Evolutionary conservation across 2,888 invertebrate species (phyloP), one percentile per base, ranked within the genome.

Genomic region (Patella ulyssiponensis): DNA sequence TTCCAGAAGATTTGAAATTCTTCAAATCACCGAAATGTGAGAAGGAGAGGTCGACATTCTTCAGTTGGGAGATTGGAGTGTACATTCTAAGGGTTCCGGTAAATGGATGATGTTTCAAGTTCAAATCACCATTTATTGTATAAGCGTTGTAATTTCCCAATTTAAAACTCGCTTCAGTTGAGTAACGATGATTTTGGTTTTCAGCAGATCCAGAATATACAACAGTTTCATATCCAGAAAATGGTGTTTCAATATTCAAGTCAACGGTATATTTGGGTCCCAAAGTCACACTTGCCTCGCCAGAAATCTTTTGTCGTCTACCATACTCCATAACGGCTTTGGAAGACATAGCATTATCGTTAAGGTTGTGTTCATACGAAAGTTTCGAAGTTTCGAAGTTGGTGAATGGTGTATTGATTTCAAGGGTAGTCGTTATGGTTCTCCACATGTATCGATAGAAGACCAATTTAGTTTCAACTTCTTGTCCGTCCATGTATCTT

Each of bases 161-260:
- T 64, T 64, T 64, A 20, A 64, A 64, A 64, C 64, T 64, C n/a
- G 64, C 64, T 20, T 20, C 64, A 64, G 20, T 20, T 20, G 20
- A 20, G 12, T 64, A 20, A 64, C 20, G 64, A n/a, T 20, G n/a
- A 9, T 9, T 15, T 64, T 20, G 64, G 64, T 20, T 64, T 15
- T 15, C 64, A 64, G 17, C 64, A 4, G 64, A 64, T 20, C n/a
- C 64, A 64, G 64, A 64, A 64, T 64, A 64, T 9, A 64, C 20
- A 20, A 64, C 64, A n/a, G 64, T 71, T 76, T 79, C 73, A 17
- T 78, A 83, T 51, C 77, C 77, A 27, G 73, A 20, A 33, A 84
- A 76, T n/a, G 86, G 87, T 27, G 85, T 85, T 75, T 82, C 82
- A 1, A 86, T 33, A 20, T 74, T 81, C 7, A 85, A 53, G 0